Conservation (phyloP, 2,113 vertebrate species). For the Xenotilapia longispinis region DNA sequence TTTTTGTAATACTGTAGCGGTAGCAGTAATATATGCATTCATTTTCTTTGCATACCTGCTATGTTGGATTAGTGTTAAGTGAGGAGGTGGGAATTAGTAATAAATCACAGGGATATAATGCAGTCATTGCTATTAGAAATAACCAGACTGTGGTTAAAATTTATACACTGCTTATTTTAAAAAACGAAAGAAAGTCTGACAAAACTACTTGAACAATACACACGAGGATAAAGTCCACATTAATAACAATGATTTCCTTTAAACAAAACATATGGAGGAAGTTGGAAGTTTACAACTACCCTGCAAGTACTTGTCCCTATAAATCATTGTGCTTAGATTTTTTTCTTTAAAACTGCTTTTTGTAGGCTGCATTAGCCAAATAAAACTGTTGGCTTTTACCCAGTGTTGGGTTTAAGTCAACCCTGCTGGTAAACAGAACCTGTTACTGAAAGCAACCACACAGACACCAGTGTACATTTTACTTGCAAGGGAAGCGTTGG, state of each 20-base stretch:
- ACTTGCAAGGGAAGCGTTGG: fast-evolving
- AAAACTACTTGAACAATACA: background rate
- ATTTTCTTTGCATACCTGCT: background rate
- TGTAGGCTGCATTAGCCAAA: background rate
- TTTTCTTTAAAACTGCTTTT: background rate
- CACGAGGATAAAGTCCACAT: background rate
- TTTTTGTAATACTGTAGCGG: background rate
- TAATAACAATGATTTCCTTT: background rate
- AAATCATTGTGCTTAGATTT: fast-evolving
- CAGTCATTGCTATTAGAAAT: background rate
- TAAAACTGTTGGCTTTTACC: background rate
- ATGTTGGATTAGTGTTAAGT: background rate
- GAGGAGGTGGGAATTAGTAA: background rate
- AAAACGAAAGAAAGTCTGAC: background rate
- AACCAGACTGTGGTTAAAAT: background rate
- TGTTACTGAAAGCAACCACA: background rate
- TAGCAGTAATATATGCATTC: background rate
- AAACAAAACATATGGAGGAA: background rate
- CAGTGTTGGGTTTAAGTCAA: background rate
- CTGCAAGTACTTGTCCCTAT: background rate
- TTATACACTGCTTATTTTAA: background rate
- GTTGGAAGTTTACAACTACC: background rate
- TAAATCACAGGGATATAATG: background rate
- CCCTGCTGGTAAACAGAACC: background rate
- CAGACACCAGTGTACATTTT: background rate